Conservation (phyloP, 2,113 vertebrate species). For the Porphyrio hochstetteri region DNA sequence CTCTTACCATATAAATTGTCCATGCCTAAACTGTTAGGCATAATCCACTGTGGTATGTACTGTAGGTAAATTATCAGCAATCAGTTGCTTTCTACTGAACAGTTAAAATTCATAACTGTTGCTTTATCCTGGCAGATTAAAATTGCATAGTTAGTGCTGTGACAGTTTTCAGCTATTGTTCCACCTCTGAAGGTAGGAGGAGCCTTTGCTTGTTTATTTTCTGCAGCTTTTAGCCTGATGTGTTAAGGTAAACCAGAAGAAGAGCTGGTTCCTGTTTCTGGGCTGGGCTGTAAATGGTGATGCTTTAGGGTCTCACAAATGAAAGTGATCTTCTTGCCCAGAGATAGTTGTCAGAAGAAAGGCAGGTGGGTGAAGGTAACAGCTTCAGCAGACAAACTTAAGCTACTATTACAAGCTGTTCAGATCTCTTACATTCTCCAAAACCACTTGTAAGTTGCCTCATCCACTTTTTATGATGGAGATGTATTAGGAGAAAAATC, state of each 20-base stretch:
- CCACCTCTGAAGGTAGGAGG: background rate
- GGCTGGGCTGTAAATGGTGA: background rate
- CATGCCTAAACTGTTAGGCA: accelerated
- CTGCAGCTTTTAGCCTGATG: background rate
- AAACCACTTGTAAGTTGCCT: background rate
- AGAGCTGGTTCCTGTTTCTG: background rate
- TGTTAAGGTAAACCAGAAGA: background rate
- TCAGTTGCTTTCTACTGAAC: background rate
- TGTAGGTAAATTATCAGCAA: background rate
- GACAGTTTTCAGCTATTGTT: background rate
- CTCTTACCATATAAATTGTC: background rate
- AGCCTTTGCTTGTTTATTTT: background rate
- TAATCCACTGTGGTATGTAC: background rate
- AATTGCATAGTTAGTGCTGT: background rate
- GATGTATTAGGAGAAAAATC: background rate
- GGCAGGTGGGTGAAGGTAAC: accelerated
- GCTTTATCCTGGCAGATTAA: background rate
- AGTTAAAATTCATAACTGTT: background rate
- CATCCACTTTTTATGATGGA: background rate
- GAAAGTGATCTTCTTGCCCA: accelerated
- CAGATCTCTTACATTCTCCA: background rate
- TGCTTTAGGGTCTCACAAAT: background rate
- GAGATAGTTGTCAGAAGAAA: background rate
- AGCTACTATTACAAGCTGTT: background rate
- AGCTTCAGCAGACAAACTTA: background rate